Percentiles rank a stretch among this genome's conserved stretches.
These are phyloP conservation scores for Manduca sexta DNA, from an alignment of 1,140 invertebrate genomes.

Conservation along the genomic window DNA sequence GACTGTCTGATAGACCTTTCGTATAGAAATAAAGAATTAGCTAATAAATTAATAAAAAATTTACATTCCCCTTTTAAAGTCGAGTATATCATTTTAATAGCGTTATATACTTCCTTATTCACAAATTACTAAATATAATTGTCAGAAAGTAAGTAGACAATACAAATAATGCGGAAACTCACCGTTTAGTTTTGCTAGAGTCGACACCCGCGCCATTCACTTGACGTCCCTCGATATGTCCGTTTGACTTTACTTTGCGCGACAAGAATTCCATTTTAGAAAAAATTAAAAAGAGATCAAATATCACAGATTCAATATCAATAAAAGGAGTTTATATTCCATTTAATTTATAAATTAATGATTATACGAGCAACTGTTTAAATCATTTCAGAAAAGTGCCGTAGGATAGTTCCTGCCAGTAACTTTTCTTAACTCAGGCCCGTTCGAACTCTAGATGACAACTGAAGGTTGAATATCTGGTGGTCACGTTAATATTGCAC, in stretches of 20 bases:
- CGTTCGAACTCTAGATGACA: conserved; percentile 46
- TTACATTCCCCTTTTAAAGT: too few relatives aligned
- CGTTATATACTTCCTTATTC: background rate
- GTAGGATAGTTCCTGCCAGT: background rate
- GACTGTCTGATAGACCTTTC: too few relatives aligned
- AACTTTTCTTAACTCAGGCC: conserved; percentile 16
- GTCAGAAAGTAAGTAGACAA: background rate
- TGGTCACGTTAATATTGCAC: conserved; percentile 12
- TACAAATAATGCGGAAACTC: too few relatives aligned
- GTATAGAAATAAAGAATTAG: too few relatives aligned
- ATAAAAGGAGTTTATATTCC: background rate
- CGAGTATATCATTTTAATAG: background rate
- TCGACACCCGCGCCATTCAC: conserved; percentile 43
- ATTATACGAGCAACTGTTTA: too few relatives aligned
- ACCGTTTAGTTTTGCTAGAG: conserved; percentile 37
- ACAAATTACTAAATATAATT: background rate
- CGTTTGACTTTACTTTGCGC: conserved; percentile 46
- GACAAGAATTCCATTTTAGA: conserved; percentile 55
- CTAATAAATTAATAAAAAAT: too few relatives aligned
- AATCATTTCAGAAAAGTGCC: too few relatives aligned
- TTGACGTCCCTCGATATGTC: conserved; percentile 45
- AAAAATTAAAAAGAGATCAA: conserved; percentile 28
- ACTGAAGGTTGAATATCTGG: conserved; percentile 41
- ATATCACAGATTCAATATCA: conserved; percentile 29
- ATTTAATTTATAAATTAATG: background rate